Evolutionary conservation across 2,797 vertebrate genomes (phyloP), one percentile per base, ranked within the genome.

Genomic region (Pangasius larnaudii): DNA sequence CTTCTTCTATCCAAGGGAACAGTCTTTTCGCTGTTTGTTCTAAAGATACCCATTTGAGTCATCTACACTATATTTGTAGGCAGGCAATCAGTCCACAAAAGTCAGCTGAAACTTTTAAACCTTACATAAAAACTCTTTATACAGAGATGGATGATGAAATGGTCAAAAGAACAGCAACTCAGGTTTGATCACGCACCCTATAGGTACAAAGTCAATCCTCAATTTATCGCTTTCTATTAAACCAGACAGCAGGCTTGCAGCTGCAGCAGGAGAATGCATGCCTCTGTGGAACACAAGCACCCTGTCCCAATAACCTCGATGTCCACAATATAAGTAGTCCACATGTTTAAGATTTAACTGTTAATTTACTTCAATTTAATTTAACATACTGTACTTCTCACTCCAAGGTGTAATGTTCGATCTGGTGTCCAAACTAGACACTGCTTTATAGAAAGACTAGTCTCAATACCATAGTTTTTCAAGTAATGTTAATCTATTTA

Each of bases 401-500:
- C 56, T 39, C 30, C 16, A 9, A 75, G 30, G 1, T 46, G 33
- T 30, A 7, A 33, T 27, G 14, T 49, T 19, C 11, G 0, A 67
- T 65, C 5, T 19, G 9, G n/a, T 2, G 16, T 51, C 27, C 61
- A 67, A 39, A 27, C 58, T 42, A 53, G 19, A 63, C 30, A 6
- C 16, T 72, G 9, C 2, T 39, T 81, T n/a, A 30, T 27, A 53
- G 30, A 30, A 86, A 27, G 36, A 59, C 42, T 49, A 33, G 9
- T 27, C 79, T 61, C 22, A 79, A 59, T 3, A 51, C 8, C 6
- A 51, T 49, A 30, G 8, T 1, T 53, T 56, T 24, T 79, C 3
- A 42, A 83, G 8, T 30, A 67, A 65, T 63, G 30, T 36, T 67
- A 69, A 86, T 93, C 61, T 8, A 56, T 89, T 93, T 89, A 87